A percentile compares a stretch with the other conserved stretches of the same genome.
These are phyloP conservation scores for Amblyteles armatorius DNA, from an alignment of 2,888 invertebrate species.

Conservation along the genomic window DNA sequence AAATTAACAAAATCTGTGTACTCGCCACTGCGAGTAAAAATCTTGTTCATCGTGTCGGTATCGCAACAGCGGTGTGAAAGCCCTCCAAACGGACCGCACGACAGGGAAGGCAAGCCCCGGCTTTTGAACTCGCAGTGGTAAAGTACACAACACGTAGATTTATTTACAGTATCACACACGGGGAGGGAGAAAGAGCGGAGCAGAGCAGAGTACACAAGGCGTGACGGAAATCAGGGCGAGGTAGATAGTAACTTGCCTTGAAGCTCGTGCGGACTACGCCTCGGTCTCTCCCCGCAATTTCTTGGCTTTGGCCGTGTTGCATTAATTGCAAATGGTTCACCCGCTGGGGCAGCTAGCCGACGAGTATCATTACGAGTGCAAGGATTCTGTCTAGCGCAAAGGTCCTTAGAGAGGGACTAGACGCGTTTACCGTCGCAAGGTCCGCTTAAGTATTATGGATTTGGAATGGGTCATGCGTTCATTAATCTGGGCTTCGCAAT, in stretches of 20 bases:
- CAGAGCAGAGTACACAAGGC: not conserved
- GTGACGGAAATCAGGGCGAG: constrained; percentile 74
- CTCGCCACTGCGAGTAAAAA: not conserved
- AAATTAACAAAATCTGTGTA: not conserved
- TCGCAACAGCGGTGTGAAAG: not conserved
- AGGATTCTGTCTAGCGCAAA: constrained; percentile 45
- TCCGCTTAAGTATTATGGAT: constrained; percentile 2
- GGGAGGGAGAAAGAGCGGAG: not conserved
- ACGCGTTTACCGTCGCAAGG: not conserved
- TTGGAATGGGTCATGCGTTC: not conserved
- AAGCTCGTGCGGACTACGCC: constrained; percentile 57
- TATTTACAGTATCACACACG: not conserved
- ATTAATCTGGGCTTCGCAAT: constrained; percentile 9
- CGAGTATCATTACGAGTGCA: constrained; percentile 60
- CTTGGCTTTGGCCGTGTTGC: constrained; percentile 42
- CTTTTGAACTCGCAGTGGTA: constrained; percentile 41
- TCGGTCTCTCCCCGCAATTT: constrained; percentile 55
- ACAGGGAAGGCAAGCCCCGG: constrained; percentile 14
- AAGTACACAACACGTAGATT: constrained; percentile 28
- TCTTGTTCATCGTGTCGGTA: not conserved
- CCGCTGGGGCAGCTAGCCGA: constrained; percentile 25
- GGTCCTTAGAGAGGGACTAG: constrained; percentile 46
- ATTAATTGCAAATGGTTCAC: constrained; percentile 59
- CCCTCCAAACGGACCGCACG: constrained; percentile 9
- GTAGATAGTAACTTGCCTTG: constrained; percentile 81